Conservation (phyloP, 2,797 vertebrate species). For the Enteromius paludinosus region DNA sequence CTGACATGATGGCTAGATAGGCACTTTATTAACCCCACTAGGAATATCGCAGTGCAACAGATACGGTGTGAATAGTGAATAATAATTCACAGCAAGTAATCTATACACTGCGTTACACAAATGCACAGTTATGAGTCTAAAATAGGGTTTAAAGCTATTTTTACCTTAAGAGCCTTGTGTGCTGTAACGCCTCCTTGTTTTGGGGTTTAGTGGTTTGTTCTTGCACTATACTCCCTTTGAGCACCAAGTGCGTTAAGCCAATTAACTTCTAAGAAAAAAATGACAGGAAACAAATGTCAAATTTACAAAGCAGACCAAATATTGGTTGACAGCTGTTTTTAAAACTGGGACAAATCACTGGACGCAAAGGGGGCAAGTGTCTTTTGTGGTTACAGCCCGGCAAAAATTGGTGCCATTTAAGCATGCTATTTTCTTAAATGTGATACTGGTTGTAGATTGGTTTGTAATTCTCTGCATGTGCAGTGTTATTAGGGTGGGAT, state of each 20-base stretch:
- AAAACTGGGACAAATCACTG: neutral
- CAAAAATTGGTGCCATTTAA: neutral
- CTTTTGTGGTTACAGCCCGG: neutral
- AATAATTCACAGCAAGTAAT: neutral
- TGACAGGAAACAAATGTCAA: neutral
- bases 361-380: neutral
- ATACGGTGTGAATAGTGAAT: neutral
- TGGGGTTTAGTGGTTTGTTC: neutral
- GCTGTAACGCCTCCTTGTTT: conserved; percentile 8
- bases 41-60: conserved; percentile 34
- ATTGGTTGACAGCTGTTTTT: neutral
- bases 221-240: neutral
- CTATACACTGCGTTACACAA: neutral
- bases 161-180: neutral
- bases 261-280: neutral
- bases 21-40: conserved; percentile 9
- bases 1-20: neutral
- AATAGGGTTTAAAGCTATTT: neutral
- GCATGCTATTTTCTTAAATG: neutral
- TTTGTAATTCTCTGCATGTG: neutral
- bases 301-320: neutral
- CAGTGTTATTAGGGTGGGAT: neutral
- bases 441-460: neutral
- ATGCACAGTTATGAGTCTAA: neutral
- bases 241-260: neutral